Base-by-base conservation (phyloP, 2,113 vertebrate species). In the Gallinago jamesoni region DNA sequence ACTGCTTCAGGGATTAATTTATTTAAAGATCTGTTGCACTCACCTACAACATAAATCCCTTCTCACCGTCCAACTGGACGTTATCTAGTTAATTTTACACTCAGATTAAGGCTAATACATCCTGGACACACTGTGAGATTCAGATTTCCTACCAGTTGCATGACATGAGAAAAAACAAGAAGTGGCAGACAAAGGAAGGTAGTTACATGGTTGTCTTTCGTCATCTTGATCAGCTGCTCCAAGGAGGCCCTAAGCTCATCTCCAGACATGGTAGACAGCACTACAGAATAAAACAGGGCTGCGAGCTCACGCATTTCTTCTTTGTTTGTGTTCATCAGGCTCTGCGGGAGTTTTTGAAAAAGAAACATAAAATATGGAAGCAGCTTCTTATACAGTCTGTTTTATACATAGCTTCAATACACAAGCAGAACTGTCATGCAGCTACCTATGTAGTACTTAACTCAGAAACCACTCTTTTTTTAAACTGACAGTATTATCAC, bases 221-320 rank as follows among this genome's bases (percentile, higher is more conserved):
- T 98, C 92, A 98, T 99, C 98, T 99, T 99, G 95, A 99, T 97
- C 84, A 99, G 98, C 82, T 99, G 99, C 82, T 99, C 98, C 79
- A 99, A 98, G 28, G 99, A 98, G 3, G 90, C 93, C 74, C 97
- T 98, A 86, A 99, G 97, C 86, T 99, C 99, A n/a, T 98, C 98
- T 94, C 99, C 99, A 19, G 99, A 99, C 98, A 99, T 98, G 23
- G 98, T 98, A 48, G 99, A 99, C 33, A 99, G 97, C 43, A 99
- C 99, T 86, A 99, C 98, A 24, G 99, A 99, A 84, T 99, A 99
- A 78, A 99, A 98, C 70, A 99, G 98, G 13, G 99, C 99, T 25
- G 99, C 99, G 1, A 99, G 97, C 89, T 99, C 99, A 33, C 99
- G 98, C 99, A 99, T 99, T 97, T 99, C 99, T 96, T 99, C 99